phyloP scores from a whole-genome alignment of 2,113 vertebrate species.

The Callithrix jacchus region DNA sequence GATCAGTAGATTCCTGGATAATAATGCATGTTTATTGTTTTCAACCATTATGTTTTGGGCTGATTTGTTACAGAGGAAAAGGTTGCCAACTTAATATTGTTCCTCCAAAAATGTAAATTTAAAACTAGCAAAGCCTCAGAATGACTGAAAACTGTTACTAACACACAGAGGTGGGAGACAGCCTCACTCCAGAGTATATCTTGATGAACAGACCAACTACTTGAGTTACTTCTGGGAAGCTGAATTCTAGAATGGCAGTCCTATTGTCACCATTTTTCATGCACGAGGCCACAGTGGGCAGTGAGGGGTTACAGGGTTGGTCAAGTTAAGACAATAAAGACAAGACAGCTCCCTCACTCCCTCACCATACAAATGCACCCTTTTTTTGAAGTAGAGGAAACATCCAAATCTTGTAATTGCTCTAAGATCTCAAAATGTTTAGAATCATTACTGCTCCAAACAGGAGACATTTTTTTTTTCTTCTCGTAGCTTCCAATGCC shows the following conservation, averaged over 20 bases:
- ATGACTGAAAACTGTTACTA: neutral
- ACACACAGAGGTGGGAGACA: neutral
- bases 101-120: neutral
- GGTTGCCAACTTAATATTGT: neutral
- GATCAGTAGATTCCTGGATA: neutral
- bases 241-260: neutral
- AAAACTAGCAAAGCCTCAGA: neutral
- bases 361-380: neutral
- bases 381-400: neutral
- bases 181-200: neutral
- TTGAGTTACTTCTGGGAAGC: neutral
- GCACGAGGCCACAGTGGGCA: neutral
- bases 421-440: neutral
- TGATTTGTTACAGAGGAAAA: neutral
- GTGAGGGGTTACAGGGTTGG: neutral
- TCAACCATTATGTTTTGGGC: neutral
- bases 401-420: neutral
- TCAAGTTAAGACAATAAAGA: neutral
- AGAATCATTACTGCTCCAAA: neutral
- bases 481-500: neutral
- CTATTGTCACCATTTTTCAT: neutral
- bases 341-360: neutral
- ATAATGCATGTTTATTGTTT: neutral
- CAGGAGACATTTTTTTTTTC: neutral
- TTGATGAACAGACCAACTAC: neutral